Evolutionary conservation across 2,113 vertebrate genomes (phyloP).

Genomic region (Megaleporinus macrocephalus): DNA sequence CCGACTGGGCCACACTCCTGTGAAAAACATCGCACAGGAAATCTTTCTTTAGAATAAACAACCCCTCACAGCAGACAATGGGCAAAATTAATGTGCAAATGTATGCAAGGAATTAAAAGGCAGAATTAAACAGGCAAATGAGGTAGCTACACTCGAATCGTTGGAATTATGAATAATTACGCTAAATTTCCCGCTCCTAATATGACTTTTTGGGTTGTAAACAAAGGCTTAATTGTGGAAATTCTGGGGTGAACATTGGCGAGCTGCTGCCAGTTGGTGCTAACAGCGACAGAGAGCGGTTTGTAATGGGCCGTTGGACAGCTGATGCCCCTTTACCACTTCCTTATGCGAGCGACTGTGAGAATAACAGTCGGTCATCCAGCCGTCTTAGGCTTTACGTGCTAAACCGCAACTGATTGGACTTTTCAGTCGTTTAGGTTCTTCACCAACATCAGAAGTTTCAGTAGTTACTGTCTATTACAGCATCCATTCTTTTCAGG

Average conservation of each 20-base stretch:
- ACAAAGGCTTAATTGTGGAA: constrained; percentile 97
- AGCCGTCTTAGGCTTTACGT: neutral
- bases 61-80: constrained; percentile 91
- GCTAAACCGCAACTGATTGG: neutral
- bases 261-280: constrained; percentile 35
- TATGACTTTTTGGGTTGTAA: constrained; percentile 92
- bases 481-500: no score
- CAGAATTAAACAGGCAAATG: constrained; percentile 79
- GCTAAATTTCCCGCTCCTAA: constrained; percentile 91
- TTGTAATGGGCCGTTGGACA: constrained; percentile 1
- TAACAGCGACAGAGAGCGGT: constrained; percentile 13
- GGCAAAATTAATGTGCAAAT: constrained; percentile 99
- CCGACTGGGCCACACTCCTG: constrained; percentile 95
- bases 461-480: no score
- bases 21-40: constrained; percentile 95
- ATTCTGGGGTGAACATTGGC: constrained; percentile 90
- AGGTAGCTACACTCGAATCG: constrained; percentile 94
- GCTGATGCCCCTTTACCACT: neutral
- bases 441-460: no score
- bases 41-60: constrained; percentile 72
- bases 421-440: no score
- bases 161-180: constrained; percentile 99
- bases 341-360: neutral
- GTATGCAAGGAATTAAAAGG: constrained; percentile 94
- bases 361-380: neutral